Evolutionary conservation across 2,888 invertebrate genomes (phyloP), one percentile per base, ranked within the genome.

Genomic region (Agrilus mali): DNA sequence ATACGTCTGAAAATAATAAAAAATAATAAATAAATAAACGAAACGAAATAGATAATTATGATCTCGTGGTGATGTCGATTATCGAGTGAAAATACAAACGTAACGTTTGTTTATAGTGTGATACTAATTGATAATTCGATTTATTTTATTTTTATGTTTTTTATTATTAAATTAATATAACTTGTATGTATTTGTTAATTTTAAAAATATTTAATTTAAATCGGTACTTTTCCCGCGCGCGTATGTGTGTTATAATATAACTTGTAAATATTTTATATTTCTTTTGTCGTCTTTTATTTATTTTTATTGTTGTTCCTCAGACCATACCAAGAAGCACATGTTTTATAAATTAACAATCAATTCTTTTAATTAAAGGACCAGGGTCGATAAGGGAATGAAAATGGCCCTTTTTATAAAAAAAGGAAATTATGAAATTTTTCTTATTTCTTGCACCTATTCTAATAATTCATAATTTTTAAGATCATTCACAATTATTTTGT

Each of bases 91-190:
- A 59, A 58, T 59, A 57, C 58, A 56, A 58, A 59, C 54, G 57
- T 55, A 10, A 57, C 55, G 61, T 63, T 61, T 58, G 61, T 58
- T 57, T 54, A 60, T 64, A 65, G 67, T 67, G 67, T 67, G 67
- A 67, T 67, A 67, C 66, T 67, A 66, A 63, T 66, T 67, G 65
- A 66, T 66, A 65, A 60, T 64, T 63, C 58, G 56, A 63, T 60
- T 53, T 64, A 27, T 27, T 27, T 27, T 27, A 27, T 27, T 27
- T 27, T 27, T 27, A 27, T 27, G 27, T 64, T 57, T 62, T 65
- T 59, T 59, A 46, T 54, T 51, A 63, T 58, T 53, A 45, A 58
- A 56, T 60, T 54, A 53, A 54, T 58, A 55, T 54, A 48, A 41
- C 42, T 38, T 48, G 46, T 42, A 42, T 55, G 48, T 61, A 62